Evolutionary conservation across 2,797 vertebrate species (phyloP).

Genomic region (Acrossocheilus fasciatus): DNA sequence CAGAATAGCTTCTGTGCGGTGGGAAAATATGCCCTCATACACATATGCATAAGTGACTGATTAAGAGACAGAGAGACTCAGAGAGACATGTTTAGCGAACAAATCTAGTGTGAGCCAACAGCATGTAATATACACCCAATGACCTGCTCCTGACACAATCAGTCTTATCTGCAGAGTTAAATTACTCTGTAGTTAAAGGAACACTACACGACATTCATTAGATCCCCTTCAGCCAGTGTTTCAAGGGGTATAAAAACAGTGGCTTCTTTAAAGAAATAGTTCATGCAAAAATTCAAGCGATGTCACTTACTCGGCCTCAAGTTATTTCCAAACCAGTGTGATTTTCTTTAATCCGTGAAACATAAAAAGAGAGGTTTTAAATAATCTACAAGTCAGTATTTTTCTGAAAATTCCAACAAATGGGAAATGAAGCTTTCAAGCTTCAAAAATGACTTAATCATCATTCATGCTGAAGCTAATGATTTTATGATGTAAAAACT

Average conservation of each 20-base stretch:
- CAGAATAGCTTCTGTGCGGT: constrained; percentile 34
- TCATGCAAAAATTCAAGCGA: not conserved
- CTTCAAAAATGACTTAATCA: not conserved
- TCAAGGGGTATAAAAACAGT: not conserved
- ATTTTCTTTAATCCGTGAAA: not conserved
- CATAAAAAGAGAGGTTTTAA: not conserved
- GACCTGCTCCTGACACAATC: constrained; percentile 9
- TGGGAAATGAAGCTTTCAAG: not conserved
- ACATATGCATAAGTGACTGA: constrained; percentile 26
- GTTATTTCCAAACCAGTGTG: not conserved
- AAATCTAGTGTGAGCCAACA: not conserved
- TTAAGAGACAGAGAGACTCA: not conserved
- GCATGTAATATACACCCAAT: constrained; percentile 6
- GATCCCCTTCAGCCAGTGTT: not conserved
- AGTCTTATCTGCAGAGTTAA: not conserved
- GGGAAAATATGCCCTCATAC: constrained; percentile 34
- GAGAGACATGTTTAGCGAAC: not conserved
- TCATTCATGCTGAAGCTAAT: not conserved
- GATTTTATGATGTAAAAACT: not conserved
- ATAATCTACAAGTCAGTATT: not conserved
- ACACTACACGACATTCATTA: constrained; percentile 2
- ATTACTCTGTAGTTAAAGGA: not conserved
- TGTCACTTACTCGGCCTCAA: not conserved
- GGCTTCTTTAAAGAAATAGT: not conserved
- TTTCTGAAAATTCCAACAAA: not conserved